phyloP scores from a whole-genome alignment of 2,888 invertebrate genomes.

The Xylophagus ater region DNA sequence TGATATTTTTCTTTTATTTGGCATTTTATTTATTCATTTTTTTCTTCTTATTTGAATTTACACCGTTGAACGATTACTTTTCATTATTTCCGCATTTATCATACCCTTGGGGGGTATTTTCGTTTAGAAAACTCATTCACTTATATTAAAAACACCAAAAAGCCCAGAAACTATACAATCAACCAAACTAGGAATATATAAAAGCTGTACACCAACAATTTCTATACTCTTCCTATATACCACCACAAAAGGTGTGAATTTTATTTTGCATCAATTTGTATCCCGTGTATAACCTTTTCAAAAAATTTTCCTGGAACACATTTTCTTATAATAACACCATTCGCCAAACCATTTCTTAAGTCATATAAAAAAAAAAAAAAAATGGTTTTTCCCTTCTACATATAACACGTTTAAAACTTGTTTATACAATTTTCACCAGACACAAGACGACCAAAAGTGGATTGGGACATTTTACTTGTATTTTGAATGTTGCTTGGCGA shows the following conservation, averaged over 20 bases:
- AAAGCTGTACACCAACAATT: conserved; percentile 5
- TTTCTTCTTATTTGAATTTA: conserved; percentile 3
- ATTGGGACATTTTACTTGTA: too few relatives aligned
- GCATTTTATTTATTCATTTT: not conserved
- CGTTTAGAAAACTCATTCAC: too few relatives aligned
- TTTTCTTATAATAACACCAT: too few relatives aligned
- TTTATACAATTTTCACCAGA: too few relatives aligned
- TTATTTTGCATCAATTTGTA: conserved; percentile 2
- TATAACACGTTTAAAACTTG: too few relatives aligned
- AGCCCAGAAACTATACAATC: conserved; percentile 1
- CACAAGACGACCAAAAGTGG: too few relatives aligned
- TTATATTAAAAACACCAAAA: too few relatives aligned
- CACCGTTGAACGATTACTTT: conserved; percentile 11
- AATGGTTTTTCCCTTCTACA: too few relatives aligned
- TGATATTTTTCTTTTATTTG: not conserved
- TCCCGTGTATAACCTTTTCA: too few relatives aligned
- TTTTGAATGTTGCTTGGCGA: not conserved
- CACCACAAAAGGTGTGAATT: not conserved
- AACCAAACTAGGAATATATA: conserved; percentile 3
- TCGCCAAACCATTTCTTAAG: too few relatives aligned
- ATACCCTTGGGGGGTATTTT: conserved; percentile 9
- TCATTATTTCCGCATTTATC: conserved; percentile 13
- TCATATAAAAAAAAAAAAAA: too few relatives aligned
- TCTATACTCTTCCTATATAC: not conserved
- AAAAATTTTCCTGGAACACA: too few relatives aligned